A percentile compares a stretch with the other conserved stretches of the same genome.
These are phyloP conservation scores for Lacanobia oleracea DNA, from an alignment of 2,888 invertebrate genomes.

Conservation along the genomic window DNA sequence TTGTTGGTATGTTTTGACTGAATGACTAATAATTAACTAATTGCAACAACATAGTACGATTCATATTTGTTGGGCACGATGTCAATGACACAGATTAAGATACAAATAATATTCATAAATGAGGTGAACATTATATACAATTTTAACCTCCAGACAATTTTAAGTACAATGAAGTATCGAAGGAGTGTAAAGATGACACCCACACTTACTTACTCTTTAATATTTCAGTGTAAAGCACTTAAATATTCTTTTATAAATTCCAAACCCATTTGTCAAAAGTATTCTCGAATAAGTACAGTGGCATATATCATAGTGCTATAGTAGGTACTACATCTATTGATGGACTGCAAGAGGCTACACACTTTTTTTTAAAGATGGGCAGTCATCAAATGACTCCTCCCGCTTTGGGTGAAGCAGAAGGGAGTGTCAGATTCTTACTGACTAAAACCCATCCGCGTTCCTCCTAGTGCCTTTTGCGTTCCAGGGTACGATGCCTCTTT, in stretches of 20 bases:
- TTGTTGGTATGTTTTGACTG: background rate
- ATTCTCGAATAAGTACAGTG: background rate
- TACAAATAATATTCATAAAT: background rate
- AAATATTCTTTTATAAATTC: background rate
- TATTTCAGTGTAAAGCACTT: too few species aligned
- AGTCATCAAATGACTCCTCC: too few species aligned
- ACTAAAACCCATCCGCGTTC: too few species aligned
- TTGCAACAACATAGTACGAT: background rate
- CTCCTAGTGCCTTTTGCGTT: too few species aligned
- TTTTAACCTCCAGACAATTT: conserved; percentile 21
- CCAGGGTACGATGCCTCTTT: too few species aligned
- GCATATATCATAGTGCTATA: background rate
- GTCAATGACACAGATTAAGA: background rate
- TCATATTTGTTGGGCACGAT: too few species aligned
- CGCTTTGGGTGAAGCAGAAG: too few species aligned
- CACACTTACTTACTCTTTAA: too few species aligned
- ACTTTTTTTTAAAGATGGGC: too few species aligned
- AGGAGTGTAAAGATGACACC: background rate
- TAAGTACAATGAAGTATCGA: background rate
- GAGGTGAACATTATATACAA: background rate
- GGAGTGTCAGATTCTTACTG: too few species aligned
- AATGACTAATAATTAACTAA: background rate
- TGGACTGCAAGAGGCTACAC: background rate
- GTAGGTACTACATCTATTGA: background rate
- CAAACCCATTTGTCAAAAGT: background rate